A percentile compares a stretch with the other conserved stretches of the same genome.
Evolutionary conservation across 2,113 vertebrate species (phyloP).

Genomic region (Motacilla alba): DNA sequence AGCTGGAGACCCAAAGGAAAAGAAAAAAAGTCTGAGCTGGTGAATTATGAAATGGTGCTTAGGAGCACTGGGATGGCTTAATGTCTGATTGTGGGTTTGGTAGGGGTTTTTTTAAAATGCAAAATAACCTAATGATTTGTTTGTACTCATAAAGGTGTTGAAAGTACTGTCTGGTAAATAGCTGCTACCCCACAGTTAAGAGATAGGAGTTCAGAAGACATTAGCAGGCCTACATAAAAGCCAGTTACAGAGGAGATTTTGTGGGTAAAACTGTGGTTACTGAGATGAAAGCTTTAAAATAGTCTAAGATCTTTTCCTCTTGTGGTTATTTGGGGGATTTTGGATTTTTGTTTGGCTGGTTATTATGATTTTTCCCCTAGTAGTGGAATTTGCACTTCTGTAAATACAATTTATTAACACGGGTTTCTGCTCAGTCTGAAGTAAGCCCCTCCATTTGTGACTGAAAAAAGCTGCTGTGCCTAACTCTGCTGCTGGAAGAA

Average conservation of each 20-base stretch:
- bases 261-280: neutral
- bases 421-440: neutral
- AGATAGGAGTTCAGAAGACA: neutral
- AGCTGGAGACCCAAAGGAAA: neutral
- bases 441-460: neutral
- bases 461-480: neutral
- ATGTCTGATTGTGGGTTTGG: neutral
- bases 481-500: neutral
- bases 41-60: neutral
- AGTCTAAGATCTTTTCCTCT: neutral
- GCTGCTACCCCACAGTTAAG: neutral
- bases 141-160: neutral
- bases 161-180: neutral
- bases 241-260: neutral
- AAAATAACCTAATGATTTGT: neutral
- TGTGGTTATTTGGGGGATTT: fast-evolving
- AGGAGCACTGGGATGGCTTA: neutral
- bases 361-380: fast-evolving
- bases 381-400: neutral
- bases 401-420: neutral
- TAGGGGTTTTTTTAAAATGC: neutral
- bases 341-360: neutral
- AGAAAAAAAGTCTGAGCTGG: neutral
- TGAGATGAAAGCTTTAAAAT: neutral
- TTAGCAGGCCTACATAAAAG: neutral